phyloP scores from a whole-genome alignment of 2,888 invertebrate genomes.

The Spilarctia lutea region DNA sequence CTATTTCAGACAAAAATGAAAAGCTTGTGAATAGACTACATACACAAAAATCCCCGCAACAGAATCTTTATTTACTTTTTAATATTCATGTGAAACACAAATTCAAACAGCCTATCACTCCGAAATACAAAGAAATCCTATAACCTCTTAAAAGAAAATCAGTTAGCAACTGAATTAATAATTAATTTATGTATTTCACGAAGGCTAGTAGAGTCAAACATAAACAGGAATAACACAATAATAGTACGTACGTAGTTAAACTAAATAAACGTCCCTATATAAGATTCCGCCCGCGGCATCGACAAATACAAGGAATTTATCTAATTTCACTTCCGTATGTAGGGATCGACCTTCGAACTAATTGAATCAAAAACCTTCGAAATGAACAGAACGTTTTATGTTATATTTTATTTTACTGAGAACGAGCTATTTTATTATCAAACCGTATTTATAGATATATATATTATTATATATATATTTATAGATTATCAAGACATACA shows the following conservation, averaged over 20 bases:
- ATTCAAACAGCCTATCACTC: neutral
- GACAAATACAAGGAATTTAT: slow-evolving; percentile 64
- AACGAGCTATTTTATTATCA: neutral
- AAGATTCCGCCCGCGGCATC: slow-evolving; percentile 50
- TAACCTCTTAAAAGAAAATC: slow-evolving; percentile 6
- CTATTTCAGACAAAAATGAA: neutral
- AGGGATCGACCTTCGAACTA: slow-evolving; percentile 14
- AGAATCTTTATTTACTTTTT: neutral
- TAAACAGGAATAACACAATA: slow-evolving; percentile 65
- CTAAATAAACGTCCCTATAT: slow-evolving; percentile 55
- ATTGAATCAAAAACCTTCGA: slow-evolving; percentile 18
- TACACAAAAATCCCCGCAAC: neutral
- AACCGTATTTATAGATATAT: too few relatives aligned
- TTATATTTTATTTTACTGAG: slow-evolving; percentile 11
- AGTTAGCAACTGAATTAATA: slow-evolving; percentile 35
- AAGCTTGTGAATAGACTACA: too few relatives aligned
- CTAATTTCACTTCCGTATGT: slow-evolving; percentile 56
- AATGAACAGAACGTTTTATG: slow-evolving; percentile 9
- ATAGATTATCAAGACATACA: neutral
- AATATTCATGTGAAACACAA: neutral
- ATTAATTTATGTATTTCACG: slow-evolving; percentile 47
- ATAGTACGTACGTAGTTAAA: slow-evolving; percentile 52
- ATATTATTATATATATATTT: too few relatives aligned
- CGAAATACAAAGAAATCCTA: neutral
- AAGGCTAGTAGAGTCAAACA: slow-evolving; percentile 37